A percentile compares a stretch with the other conserved stretches of the same genome.
Evolutionary conservation across 2,888 invertebrate species (phyloP).

Genomic region (Amiota mariae): DNA sequence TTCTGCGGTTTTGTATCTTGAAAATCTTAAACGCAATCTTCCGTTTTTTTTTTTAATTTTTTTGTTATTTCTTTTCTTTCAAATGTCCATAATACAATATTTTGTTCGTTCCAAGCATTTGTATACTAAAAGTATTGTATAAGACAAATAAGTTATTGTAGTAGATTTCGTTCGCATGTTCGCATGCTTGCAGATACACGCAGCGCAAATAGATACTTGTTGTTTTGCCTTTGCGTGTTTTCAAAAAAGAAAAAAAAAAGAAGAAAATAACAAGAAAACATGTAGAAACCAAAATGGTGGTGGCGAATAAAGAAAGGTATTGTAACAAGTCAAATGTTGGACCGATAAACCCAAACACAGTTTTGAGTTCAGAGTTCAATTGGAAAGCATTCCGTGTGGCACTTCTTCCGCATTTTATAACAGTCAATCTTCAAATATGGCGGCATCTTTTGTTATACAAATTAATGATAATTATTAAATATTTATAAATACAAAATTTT

Average conservation of each 20-base stretch:
- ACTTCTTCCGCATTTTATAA: neutral
- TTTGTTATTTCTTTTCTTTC: neutral
- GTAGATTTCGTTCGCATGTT: slow-evolving; percentile 11
- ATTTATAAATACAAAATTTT: no score
- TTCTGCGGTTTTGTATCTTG: slow-evolving; percentile 1
- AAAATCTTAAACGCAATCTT: slow-evolving; percentile 20
- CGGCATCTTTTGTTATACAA: slow-evolving; percentile 22
- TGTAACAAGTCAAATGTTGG: no score
- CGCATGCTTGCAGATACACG: neutral
- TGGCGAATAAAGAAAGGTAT: no score
- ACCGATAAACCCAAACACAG: no score
- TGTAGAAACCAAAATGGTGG: neutral
- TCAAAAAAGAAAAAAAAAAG: neutral
- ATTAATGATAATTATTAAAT: slow-evolving; percentile 22
- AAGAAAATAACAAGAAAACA: neutral
- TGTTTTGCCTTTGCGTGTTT: slow-evolving; percentile 5
- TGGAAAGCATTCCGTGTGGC: neutral
- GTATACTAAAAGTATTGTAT: neutral
- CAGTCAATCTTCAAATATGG: slow-evolving; percentile 3
- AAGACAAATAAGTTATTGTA: neutral
- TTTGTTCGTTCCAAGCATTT: neutral
- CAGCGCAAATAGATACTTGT: slow-evolving; percentile 3
- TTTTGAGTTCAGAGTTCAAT: slow-evolving; percentile 2
- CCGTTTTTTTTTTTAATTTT: neutral
- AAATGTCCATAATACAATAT: neutral